Conservation (phyloP, 2,113 vertebrate species). For the Paramisgurnus dabryanus region DNA sequence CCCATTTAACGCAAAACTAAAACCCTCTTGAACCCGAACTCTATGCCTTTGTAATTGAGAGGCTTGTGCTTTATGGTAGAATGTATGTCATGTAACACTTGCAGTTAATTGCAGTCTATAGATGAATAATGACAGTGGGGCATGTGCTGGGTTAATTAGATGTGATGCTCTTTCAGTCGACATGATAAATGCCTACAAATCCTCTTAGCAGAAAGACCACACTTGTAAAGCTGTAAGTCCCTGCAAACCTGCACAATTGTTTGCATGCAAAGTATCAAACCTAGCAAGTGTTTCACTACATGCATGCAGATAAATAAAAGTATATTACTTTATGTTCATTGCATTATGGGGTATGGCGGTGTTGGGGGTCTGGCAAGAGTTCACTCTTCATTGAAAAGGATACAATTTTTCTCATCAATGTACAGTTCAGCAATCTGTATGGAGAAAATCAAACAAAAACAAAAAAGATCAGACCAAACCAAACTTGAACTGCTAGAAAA, state of each 20-base stretch:
- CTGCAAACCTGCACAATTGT: neutral
- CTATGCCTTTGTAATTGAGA: constrained; percentile 21
- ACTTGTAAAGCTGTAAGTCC: neutral
- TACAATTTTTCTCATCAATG: constrained; percentile 80
- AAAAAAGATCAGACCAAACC: neutral
- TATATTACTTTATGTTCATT: neutral
- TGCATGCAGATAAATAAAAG: neutral
- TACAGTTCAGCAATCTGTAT: constrained; percentile 79
- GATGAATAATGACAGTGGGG: constrained; percentile 57
- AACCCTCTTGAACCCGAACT: neutral
- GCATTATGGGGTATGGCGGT: too few species aligned
- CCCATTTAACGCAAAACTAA: neutral
- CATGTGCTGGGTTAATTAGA: constrained; percentile 64
- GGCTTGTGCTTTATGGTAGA: constrained; percentile 11
- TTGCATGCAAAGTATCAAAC: neutral
- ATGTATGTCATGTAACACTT: constrained; percentile 40
- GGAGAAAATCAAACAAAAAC: constrained; percentile 49
- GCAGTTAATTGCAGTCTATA: constrained; percentile 20
- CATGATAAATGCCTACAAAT: constrained; percentile 73
- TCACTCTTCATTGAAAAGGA: constrained; percentile 64
- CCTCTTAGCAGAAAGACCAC: constrained; percentile 65
- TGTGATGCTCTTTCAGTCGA: constrained; percentile 63
- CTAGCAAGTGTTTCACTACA: neutral
- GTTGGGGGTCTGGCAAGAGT: too few species aligned
- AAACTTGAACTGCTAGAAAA: constrained; percentile 16